Conservation (phyloP, 2,113 vertebrate genomes). For the Ptyas mucosa region DNA sequence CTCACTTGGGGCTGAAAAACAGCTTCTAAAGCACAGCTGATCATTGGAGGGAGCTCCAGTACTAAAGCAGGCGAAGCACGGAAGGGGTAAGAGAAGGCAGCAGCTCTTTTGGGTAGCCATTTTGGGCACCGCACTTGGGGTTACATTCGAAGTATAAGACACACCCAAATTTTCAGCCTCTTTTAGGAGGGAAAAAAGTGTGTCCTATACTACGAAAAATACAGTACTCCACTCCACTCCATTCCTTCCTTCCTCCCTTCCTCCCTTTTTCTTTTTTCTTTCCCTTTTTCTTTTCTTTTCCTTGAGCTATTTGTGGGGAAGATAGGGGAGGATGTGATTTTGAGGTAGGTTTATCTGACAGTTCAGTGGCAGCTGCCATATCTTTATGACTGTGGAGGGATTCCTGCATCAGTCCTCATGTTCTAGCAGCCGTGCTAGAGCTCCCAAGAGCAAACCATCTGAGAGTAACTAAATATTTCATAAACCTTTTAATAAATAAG, state of each 20-base stretch:
- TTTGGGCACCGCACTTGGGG: too few species aligned
- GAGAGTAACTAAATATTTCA: constrained; percentile 49
- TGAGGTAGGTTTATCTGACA: not conserved
- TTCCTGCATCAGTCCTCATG: not conserved
- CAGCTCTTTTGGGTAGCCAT: too few species aligned
- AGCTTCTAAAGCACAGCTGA: too few species aligned
- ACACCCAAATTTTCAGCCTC: too few species aligned
- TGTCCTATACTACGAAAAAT: too few species aligned
- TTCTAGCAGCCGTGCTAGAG: not conserved
- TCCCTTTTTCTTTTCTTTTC: not conserved
- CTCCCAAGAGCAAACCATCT: not conserved
- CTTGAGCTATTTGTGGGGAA: not conserved
- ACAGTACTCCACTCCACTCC: not conserved
- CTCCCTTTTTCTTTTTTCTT: not conserved
- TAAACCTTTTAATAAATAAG: constrained; percentile 45
- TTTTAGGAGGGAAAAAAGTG: too few species aligned
- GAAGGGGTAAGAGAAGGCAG: too few species aligned
- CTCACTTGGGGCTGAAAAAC: too few species aligned
- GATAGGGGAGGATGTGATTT: not conserved
- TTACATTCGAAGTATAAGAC: too few species aligned
- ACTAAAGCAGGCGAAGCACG: too few species aligned
- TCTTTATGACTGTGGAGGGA: not conserved
- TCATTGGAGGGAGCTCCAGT: too few species aligned
- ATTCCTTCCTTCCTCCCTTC: not conserved
- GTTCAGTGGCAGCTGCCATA: not conserved